Base-by-base conservation (phyloP, 2,888 invertebrate genomes). In the Poecilobothrus nobilitatus region DNA sequence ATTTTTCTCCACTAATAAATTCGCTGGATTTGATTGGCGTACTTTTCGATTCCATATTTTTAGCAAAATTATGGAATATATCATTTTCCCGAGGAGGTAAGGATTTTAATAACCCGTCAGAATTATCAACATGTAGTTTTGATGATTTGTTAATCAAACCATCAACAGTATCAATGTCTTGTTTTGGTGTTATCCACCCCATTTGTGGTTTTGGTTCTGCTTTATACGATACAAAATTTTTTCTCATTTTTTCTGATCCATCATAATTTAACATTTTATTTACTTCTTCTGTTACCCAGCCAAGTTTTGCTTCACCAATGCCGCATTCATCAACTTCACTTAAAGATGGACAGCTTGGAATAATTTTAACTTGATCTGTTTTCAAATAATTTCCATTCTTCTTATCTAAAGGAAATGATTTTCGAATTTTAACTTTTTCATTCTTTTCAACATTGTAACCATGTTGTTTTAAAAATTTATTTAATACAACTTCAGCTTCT, bases 101-200 rank as follows among this genome's bases (percentile, higher is more conserved):
- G 18, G 62, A 22, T 9, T 67, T 63, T 7, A 68, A 61, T 8
- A 71, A 73, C 1, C 78, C 76, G 71, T 81, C 81, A 0, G 81
- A 81, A 0, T 78, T 80, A 66, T 81, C 81, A 27, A 81, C 73
- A 21, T 78, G 75, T 4, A 78, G 64, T 69, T 79, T 80, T 0
- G 73, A 74, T 1, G 79, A 76, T 76, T 27, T 27, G 5, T 27
- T 27, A 12, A 68, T 63, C 7, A 71, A 73, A 1, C 78, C 76
- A 71, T 81, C 81, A 0, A 81, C 81, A 0, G 78, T 80, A 66
- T 81, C 81, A 27, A 81, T 73, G 21, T 78, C 75, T 4, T 78
- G 65, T 69, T 80, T 80, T 0, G 73, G 74, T 1, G 78, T 76
- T 76, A 75, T 4, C 76, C 79, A 66, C 73, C 76, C 6, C 75